These are phyloP conservation scores for Drosophila falleni DNA, from an alignment of 2,888 invertebrate species.

Conservation along the genomic window DNA sequence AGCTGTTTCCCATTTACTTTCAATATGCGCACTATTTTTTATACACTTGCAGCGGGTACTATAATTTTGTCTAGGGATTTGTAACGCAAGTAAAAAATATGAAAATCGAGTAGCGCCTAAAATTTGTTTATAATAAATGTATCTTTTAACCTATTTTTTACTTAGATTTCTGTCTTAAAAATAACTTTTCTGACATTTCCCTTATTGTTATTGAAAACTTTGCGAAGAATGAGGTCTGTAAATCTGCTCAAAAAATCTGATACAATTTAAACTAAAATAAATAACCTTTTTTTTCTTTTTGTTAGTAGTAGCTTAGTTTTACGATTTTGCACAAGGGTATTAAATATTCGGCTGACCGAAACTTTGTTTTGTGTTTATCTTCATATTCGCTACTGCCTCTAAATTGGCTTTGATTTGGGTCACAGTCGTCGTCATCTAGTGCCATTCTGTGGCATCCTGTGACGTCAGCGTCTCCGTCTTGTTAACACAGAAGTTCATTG, in stretches of 20 bases:
- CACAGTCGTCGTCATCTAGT: conserved; percentile 34
- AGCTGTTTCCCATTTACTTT: conserved; percentile 77
- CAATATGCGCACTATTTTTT: conserved; percentile 55
- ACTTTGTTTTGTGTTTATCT: background rate
- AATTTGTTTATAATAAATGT: background rate
- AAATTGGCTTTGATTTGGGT: conserved; percentile 52
- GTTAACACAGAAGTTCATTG: conserved; percentile 43
- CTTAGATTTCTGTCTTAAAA: too few species aligned
- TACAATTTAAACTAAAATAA: too few species aligned
- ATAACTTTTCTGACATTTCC: too few species aligned
- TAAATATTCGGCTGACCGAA: background rate
- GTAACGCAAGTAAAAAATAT: background rate
- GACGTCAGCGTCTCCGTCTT: conserved; percentile 48
- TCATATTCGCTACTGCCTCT: background rate
- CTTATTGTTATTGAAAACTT: too few species aligned
- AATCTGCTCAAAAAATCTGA: too few species aligned
- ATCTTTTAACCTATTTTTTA: too few species aligned
- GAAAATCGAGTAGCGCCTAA: background rate
- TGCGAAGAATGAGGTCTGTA: too few species aligned
- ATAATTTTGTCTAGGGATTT: background rate
- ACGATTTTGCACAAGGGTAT: background rate
- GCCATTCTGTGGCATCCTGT: conserved; percentile 41
- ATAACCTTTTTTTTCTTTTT: too few species aligned
- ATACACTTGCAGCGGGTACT: background rate
- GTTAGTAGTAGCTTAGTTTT: too few species aligned